A percentile compares a stretch with the other conserved stretches of the same genome.
Conservation (phyloP, 2,113 vertebrate species). For the Dipodomys merriami region DNA sequence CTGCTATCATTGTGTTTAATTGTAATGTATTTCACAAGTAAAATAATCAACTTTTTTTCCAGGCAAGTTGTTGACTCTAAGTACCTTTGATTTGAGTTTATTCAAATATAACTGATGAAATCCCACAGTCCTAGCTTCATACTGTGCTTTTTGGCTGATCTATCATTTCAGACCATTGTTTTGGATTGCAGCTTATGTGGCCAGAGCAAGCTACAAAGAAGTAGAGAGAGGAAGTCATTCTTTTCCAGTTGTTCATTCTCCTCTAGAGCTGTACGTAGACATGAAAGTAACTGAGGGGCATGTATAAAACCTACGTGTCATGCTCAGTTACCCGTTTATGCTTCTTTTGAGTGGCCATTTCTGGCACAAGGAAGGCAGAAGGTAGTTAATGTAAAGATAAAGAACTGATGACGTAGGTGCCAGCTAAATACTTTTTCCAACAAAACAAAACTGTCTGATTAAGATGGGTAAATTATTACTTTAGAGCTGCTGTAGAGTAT, state of each 20-base stretch:
- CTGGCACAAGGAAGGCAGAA: background rate
- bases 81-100: background rate
- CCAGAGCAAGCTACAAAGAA: background rate
- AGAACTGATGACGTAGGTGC: background rate
- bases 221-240: too few species aligned
- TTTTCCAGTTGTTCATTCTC: too few species aligned
- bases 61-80: too few species aligned
- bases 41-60: background rate
- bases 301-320: background rate
- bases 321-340: rapidly evolving
- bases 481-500: background rate
- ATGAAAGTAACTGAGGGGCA: rapidly evolving
- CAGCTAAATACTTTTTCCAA: background rate
- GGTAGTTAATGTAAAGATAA: background rate
- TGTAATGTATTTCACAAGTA: background rate
- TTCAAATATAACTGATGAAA: background rate
- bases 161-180: background rate
- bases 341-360: too few species aligned
- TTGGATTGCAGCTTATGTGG: too few species aligned
- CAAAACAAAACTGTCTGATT: background rate
- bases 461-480: background rate
- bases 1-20: too few species aligned
- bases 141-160: background rate
- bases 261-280: background rate
- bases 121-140: background rate